Conservation (phyloP, 2,113 vertebrate species). For the Centropus unirufus region DNA sequence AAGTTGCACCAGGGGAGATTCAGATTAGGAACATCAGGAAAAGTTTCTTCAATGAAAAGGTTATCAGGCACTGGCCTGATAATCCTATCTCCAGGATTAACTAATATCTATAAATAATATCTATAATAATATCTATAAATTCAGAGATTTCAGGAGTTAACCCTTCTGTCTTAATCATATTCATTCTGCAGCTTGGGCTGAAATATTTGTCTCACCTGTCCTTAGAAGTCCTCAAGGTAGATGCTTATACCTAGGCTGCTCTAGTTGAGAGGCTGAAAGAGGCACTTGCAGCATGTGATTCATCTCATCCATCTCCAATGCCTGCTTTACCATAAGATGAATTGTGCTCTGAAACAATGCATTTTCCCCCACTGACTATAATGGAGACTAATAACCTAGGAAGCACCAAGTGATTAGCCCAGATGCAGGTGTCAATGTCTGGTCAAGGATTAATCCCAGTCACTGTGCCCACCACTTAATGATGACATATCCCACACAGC, state of each 20-base stretch:
- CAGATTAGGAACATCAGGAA: no score
- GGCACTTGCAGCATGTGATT: neutral
- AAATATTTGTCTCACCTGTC: neutral
- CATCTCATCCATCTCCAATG: conserved; percentile 23
- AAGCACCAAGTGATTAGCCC: neutral
- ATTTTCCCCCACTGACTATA: conserved; percentile 46
- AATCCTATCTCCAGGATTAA: no score
- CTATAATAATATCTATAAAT: no score
- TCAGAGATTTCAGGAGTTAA: neutral
- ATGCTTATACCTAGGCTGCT: neutral
- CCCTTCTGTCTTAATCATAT: neutral
- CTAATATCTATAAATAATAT: no score
- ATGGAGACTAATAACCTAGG: conserved; percentile 24
- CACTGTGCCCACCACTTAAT: conserved; percentile 1
- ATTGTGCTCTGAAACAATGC: neutral
- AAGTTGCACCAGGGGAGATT: no score
- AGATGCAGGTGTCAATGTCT: conserved; percentile 1
- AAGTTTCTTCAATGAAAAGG: no score
- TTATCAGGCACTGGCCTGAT: no score
- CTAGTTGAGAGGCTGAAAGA: conserved; percentile 23
- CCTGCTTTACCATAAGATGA: conserved; percentile 36
- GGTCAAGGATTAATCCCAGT: conserved; percentile 49
- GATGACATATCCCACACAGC: neutral
- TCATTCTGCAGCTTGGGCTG: neutral
- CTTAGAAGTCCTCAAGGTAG: neutral